A percentile compares a stretch with the other conserved stretches of the same genome.
These are phyloP conservation scores for Drosophila repleta DNA, from an alignment of 1,140 invertebrate species.

Conservation along the genomic window DNA sequence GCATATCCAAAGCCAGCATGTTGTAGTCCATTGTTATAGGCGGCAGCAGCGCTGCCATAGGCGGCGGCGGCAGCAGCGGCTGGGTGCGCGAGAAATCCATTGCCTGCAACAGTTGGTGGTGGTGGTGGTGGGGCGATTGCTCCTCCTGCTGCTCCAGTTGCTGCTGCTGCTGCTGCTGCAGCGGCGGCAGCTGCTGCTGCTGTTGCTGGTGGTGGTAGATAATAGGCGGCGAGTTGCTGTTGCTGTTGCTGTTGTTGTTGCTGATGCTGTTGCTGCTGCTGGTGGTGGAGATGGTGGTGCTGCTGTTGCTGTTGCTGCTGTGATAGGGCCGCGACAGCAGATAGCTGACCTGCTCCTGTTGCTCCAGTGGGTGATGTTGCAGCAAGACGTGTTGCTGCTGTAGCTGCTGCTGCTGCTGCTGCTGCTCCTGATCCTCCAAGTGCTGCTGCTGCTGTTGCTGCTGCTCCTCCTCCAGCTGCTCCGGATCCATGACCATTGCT, in stretches of 20 bases:
- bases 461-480: conserved; percentile 34
- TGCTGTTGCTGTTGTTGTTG: conserved; percentile 39
- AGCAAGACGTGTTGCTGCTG: conserved; percentile 34
- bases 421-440: conserved; percentile 32
- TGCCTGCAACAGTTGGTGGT: conserved; percentile 51
- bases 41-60: conserved; percentile 77
- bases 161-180: conserved; percentile 53
- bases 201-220: conserved; percentile 8
- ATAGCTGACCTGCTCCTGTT: conserved; percentile 56
- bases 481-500: conserved; percentile 63
- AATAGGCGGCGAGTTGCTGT: conserved; percentile 3
- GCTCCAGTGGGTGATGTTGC: conserved; percentile 53
- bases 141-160: conserved; percentile 26
- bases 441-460: conserved; percentile 31
- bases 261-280: conserved; percentile 55
- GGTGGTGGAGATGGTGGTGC: conserved; percentile 62
- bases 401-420: conserved; percentile 27
- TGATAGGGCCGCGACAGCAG: conserved; percentile 64
- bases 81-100: conserved; percentile 74
- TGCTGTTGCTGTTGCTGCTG: conserved; percentile 68
- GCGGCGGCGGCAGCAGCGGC: conserved; percentile 73
- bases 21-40: conserved; percentile 80
- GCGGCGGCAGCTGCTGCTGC: conserved; percentile 44
- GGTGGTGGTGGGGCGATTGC: conserved; percentile 22
- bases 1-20: conserved; percentile 84